Evolutionary conservation across 2,888 invertebrate genomes (phyloP), one percentile per base, ranked within the genome.

Genomic region (Rhamphomyia laevipes): DNA sequence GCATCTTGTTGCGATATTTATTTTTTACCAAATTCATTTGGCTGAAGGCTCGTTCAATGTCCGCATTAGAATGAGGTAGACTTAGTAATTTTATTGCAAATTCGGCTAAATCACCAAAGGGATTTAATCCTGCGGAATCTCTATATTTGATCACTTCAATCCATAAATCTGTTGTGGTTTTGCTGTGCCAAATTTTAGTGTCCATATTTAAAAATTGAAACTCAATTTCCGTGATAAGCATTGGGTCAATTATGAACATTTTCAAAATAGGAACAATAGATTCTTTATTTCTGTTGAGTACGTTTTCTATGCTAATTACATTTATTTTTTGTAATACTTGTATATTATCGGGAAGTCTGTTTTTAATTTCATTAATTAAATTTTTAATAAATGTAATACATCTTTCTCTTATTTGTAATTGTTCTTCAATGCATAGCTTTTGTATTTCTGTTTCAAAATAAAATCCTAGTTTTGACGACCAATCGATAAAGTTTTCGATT

Each of bases 21-120:
- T 33, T 45, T 45, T 45, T 45, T n/a, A 45, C 35, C 17, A 45
- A 33, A 33, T 45, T 45, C 15, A 45, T 15, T 45, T 45, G 35
- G 17, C 45, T 33, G 17, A 45, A 33, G 4, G 33, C 33, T 10
- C 45, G 3, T 33, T 33, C 33, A 35, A 45, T n/a, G 16, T 45
- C 35, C 5, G n/a, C 45, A 33, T 45, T 45, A 16, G 45, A 45
- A 33, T 45, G 33, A 30, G 45, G 45, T 11, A 45, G 17, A 33
- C 2, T 15, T 23, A 45, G 33, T 10, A 16, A 17, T 45, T 45
- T 16, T 12, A 45, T n/a, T 2, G 45, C 35, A 10, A 33, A 35
- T 15, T 44, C 31, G 4, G 15, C 3, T 44, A 44, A 15, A 30
- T 44, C 17, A n/a, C 30, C 12, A 30, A 30, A 44, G 4, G 44